phyloP scores from a whole-genome alignment of 2,113 vertebrate genomes.

The Brachypodius melanocephalos region DNA sequence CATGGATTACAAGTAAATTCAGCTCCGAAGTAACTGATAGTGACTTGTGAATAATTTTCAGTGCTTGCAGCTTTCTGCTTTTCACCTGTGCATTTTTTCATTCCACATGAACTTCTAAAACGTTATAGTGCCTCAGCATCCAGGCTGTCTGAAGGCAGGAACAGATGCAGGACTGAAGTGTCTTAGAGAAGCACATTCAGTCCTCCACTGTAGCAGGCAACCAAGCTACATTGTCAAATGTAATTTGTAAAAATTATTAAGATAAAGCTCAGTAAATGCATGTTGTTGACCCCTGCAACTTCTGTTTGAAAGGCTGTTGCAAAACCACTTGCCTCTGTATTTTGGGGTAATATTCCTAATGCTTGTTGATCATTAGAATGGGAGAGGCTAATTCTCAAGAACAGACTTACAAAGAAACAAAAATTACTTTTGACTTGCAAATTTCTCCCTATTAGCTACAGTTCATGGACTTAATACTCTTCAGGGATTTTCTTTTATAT shows the following conservation, averaged over 20 bases:
- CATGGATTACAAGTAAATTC: neutral
- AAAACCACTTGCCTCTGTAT: slow-evolving; percentile 28
- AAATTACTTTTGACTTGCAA: slow-evolving; percentile 61
- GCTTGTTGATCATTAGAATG: slow-evolving; percentile 41
- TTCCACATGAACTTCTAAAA: neutral
- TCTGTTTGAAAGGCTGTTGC: slow-evolving; percentile 25
- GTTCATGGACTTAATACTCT: slow-evolving; percentile 18
- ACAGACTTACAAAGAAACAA: slow-evolving; percentile 41
- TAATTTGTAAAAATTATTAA: slow-evolving; percentile 3
- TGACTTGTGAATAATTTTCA: neutral
- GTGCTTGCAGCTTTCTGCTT: neutral
- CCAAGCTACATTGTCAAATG: neutral
- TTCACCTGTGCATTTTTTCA: neutral
- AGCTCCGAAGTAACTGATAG: neutral
- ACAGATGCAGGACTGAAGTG: neutral
- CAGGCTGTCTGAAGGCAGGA: neutral
- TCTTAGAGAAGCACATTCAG: neutral
- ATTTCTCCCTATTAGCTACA: slow-evolving; percentile 39
- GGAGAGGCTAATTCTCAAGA: slow-evolving; percentile 44
- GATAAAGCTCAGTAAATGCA: neutral
- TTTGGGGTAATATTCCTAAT: slow-evolving; percentile 48
- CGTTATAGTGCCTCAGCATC: neutral
- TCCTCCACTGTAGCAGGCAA: neutral
- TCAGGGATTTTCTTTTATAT: slow-evolving; percentile 29
- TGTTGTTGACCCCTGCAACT: slow-evolving; percentile 5